Conservation (phyloP, 2,113 vertebrate genomes). For the Epinephelus fuscoguttatus region DNA sequence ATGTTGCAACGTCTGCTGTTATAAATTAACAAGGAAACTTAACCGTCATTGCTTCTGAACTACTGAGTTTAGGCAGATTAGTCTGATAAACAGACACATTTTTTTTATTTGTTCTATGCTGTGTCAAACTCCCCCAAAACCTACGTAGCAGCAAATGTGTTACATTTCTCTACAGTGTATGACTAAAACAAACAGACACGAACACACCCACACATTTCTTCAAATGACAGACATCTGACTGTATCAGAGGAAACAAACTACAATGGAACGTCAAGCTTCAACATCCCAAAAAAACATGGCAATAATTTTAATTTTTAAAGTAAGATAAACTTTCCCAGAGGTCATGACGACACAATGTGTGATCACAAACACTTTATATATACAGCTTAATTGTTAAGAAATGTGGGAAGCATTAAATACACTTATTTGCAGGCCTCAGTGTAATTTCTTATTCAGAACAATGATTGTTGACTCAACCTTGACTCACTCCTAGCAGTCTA, state of each 20-base stretch:
- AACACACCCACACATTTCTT: neutral
- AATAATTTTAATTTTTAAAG: neutral
- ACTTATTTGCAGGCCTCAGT: neutral
- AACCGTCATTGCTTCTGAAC: too few species aligned
- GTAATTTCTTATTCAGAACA: neutral
- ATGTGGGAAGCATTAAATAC: neutral
- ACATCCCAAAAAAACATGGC: neutral
- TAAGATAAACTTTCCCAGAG: conserved; percentile 9
- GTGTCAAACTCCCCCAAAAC: neutral
- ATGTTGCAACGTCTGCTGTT: too few species aligned
- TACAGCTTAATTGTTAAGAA: neutral
- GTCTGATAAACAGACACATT: too few species aligned
- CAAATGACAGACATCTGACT: neutral
- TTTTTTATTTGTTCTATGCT: too few species aligned
- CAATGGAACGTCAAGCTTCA: neutral
- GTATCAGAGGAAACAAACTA: neutral
- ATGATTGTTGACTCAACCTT: neutral
- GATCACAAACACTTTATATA: neutral
- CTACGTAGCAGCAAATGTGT: too few species aligned
- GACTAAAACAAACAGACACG: neutral
- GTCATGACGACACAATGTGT: neutral
- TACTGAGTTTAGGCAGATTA: too few species aligned
- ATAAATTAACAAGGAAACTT: too few species aligned
- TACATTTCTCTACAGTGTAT: neutral
- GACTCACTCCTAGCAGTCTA: neutral